Evolutionary conservation across 1,140 invertebrate genomes (phyloP), one percentile per base, ranked within the genome.

Genomic region (Zaprionus lachaisei): DNA sequence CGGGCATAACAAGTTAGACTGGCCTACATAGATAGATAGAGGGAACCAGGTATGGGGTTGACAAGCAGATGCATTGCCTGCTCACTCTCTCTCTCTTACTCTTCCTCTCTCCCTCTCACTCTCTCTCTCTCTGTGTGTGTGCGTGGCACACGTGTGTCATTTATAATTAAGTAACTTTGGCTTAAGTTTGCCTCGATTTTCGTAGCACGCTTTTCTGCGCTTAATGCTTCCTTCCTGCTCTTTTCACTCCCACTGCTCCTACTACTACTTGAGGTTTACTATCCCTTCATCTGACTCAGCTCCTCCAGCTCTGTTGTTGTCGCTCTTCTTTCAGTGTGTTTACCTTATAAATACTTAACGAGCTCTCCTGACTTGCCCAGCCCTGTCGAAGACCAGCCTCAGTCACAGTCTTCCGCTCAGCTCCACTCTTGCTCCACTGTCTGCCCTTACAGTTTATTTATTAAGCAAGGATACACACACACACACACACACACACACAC

Each of bases 271-370:
- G 9, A 24, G 47, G 6, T 12, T 1, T 55, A 47, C 41, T 47
- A 12, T 11, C 58, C 62, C 55, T 67, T 77, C 17, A 12, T 7
- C 41, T 9, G 28, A n/a, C 28, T 22, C 20, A 24, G 24, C 11
- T 20, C 7, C 51, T 37, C 17, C 55, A 64, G 51, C 4, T 76
- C 41, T 79, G 73, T 77, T 76, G 62, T 64, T 31, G 28, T 26
- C 47, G 64, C 72, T 68, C 72, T 68, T 6, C 34, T 41, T 26
- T 47, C 60, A 38, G 69, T 77, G 41, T 85, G 81, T 81, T 82
- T 85, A 82, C 85, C 81, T 90, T 85, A 90, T 90, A 90, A 90
- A 90, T 90, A 80, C 73, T 85, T 90, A 90, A 90, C 85, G 72
- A 89, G 81, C 68, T 79, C 68, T 79, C 67, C 66, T 24, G 62